Evolutionary conservation across 2,888 invertebrate species (phyloP).

Genomic region (Epinotia brunnichana): DNA sequence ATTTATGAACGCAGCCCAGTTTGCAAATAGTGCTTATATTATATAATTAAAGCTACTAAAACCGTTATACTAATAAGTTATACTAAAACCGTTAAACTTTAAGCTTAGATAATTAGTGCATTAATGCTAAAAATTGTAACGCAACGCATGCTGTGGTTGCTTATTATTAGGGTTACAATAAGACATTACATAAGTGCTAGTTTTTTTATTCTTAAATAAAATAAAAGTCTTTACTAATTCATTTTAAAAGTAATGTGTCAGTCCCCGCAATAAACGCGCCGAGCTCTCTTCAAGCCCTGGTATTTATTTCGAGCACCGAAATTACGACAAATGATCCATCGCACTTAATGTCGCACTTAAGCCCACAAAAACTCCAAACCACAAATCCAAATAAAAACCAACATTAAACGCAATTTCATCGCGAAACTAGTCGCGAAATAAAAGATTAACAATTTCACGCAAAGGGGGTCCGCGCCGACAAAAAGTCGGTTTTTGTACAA

Average conservation of each 20-base stretch:
- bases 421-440: constrained; percentile 51
- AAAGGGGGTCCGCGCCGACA: constrained; percentile 51
- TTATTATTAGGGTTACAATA: too few relatives aligned
- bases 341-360: constrained; percentile 42
- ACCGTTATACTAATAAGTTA: too few relatives aligned
- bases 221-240: neutral
- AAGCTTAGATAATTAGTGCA: too few relatives aligned
- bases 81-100: too few relatives aligned
- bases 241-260: neutral
- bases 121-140: too few relatives aligned
- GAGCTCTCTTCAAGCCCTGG: constrained; percentile 15
- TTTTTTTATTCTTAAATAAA: too few relatives aligned
- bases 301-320: constrained; percentile 31
- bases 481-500: constrained; percentile 45
- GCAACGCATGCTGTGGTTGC: too few relatives aligned
- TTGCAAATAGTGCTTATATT: too few relatives aligned
- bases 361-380: constrained; percentile 44
- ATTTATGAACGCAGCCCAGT: too few relatives aligned
- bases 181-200: too few relatives aligned
- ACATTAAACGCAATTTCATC: constrained; percentile 59
- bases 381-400: constrained; percentile 58
- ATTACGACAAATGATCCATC: constrained; percentile 39
- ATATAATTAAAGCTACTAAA: too few relatives aligned
- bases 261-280: neutral
- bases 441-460: constrained; percentile 63